Conservation (phyloP, 2,888 invertebrate species). For the Podabrus alpinus region DNA sequence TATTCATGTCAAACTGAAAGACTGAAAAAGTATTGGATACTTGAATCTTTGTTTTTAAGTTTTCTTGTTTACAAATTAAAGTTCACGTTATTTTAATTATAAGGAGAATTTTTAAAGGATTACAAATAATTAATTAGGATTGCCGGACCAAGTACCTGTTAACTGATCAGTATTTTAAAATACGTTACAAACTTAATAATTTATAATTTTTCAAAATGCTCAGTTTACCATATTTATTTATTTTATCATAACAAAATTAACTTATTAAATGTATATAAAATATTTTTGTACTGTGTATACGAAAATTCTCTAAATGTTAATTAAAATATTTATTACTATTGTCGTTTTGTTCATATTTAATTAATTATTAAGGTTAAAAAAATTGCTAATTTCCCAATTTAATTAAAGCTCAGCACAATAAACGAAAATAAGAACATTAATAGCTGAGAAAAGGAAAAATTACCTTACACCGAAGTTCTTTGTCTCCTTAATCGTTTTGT, state of each 20-base stretch:
- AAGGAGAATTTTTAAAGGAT: not conserved
- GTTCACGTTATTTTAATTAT: not conserved
- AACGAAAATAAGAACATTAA: not conserved
- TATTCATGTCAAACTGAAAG: conserved; percentile 12
- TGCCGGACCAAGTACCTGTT: not conserved
- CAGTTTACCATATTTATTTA: not conserved
- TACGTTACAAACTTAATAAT: not conserved
- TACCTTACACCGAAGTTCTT: not conserved
- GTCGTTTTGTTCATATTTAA: not conserved
- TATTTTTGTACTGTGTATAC: conserved; percentile 4
- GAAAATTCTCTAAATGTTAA: conserved; percentile 4
- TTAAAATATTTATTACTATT: conserved; percentile 3
- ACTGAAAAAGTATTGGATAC: conserved; percentile 16
- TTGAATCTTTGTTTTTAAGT: not conserved
- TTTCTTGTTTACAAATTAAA: not conserved
- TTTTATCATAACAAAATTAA: not conserved
- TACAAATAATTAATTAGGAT: not conserved
- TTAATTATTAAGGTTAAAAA: no score
- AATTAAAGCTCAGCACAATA: not conserved
- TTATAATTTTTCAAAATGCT: not conserved
- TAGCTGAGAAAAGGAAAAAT: not conserved
- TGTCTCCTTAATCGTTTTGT: not conserved
- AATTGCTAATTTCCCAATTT: not conserved
- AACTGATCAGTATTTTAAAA: not conserved
- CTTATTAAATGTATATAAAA: not conserved